Evolutionary conservation across 2,797 vertebrate species (phyloP).

Genomic region (Mastacembelus armatus): DNA sequence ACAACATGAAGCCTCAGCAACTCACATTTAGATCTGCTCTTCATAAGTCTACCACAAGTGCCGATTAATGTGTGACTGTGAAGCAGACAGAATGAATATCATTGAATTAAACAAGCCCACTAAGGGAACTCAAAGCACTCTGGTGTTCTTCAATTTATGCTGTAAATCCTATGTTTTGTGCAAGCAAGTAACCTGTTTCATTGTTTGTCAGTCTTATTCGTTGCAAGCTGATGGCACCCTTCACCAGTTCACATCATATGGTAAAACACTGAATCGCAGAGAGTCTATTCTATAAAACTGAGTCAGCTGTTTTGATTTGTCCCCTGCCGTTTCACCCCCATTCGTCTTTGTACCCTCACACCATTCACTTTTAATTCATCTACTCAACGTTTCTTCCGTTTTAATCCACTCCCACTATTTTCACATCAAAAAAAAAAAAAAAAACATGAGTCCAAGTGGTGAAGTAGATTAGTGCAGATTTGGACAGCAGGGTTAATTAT

Average conservation of each 20-base stretch:
- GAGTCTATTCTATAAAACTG: slow-evolving; percentile 25
- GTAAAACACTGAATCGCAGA: not conserved
- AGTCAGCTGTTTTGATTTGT: slow-evolving; percentile 4
- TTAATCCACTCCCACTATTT: slow-evolving; percentile 2
- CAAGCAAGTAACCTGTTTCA: slow-evolving; percentile 26
- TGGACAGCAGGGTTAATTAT: slow-evolving; percentile 79
- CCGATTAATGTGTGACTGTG: slow-evolving; percentile 29
- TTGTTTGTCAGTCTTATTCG: slow-evolving; percentile 10
- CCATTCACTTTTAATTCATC: slow-evolving; percentile 30
- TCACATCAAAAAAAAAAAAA: slow-evolving; percentile 3
- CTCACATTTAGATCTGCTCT: slow-evolving; percentile 8
- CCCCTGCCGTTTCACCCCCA: slow-evolving; percentile 2
- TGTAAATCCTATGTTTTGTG: slow-evolving; percentile 39
- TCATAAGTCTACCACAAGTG: slow-evolving; percentile 15
- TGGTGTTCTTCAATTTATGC: slow-evolving; percentile 41
- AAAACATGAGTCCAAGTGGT: slow-evolving; percentile 35
- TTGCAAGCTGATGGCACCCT: slow-evolving; percentile 45
- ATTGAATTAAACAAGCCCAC: slow-evolving; percentile 20
- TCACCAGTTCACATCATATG: slow-evolving; percentile 38
- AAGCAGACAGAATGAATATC: slow-evolving; percentile 40
- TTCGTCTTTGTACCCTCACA: not conserved
- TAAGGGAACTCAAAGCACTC: not conserved
- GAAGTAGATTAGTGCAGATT: slow-evolving; percentile 75
- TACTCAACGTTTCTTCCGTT: slow-evolving; percentile 31
- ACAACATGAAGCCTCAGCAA: slow-evolving; percentile 20